A percentile compares a stretch with the other conserved stretches of the same genome.
Conservation (phyloP, 2,797 vertebrate species). For the Syngnathus rostellatus region DNA sequence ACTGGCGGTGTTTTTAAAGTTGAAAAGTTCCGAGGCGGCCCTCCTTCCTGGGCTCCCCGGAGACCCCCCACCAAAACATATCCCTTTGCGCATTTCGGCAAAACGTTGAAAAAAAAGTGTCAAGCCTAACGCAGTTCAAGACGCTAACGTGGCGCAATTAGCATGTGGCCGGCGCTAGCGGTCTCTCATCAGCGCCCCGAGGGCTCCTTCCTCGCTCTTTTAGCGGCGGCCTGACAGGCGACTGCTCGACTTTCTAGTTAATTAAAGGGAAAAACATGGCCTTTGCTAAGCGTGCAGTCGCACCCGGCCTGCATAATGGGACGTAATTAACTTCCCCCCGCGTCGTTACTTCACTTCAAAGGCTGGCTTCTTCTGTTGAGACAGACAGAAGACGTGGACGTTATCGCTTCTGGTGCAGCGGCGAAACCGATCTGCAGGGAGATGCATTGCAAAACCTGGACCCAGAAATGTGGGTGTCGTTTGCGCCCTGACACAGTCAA, state of each 20-base stretch:
- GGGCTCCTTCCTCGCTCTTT: constrained; percentile 69
- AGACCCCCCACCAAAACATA: constrained; percentile 39
- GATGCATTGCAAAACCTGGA: background rate
- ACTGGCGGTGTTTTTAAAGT: constrained; percentile 38
- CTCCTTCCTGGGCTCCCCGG: constrained; percentile 43
- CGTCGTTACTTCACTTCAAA: constrained; percentile 89
- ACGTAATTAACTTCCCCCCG: constrained; percentile 98
- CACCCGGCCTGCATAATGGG: constrained; percentile 82
- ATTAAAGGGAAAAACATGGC: constrained; percentile 93
- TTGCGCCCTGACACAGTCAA: background rate
- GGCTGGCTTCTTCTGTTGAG: constrained; percentile 49
- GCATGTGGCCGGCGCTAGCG: constrained; percentile 65
- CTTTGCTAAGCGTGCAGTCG: constrained; percentile 82
- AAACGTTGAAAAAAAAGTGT: constrained; percentile 43
- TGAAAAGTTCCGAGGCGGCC: constrained; percentile 52
- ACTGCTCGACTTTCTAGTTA: constrained; percentile 88
- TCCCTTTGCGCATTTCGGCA: constrained; percentile 51
- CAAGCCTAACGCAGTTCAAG: constrained; percentile 60
- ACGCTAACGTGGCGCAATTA: constrained; percentile 68
- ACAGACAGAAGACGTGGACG: constrained; percentile 37
- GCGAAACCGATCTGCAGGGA: constrained; percentile 33
- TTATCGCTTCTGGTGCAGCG: constrained; percentile 42
- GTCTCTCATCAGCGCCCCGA: constrained; percentile 66
- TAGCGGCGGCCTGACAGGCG: constrained; percentile 78
- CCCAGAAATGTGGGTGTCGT: background rate